Evolutionary conservation across 1,140 invertebrate species (phyloP).

Genomic region (Hesperophylax magnus): DNA sequence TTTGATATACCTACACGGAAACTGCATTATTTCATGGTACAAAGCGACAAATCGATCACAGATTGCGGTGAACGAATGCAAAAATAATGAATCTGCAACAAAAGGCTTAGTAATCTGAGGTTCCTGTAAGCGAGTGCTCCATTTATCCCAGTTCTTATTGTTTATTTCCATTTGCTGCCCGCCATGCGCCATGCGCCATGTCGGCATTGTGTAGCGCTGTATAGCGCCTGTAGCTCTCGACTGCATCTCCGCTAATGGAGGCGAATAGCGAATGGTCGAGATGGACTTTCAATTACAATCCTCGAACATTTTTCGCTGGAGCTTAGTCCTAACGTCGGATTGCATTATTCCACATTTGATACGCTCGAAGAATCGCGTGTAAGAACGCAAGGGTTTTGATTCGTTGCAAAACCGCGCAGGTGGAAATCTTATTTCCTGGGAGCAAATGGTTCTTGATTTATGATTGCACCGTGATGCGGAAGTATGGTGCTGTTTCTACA

Average conservation of each 20-base stretch:
- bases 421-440: too few relatives aligned
- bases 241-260: conserved; percentile 1
- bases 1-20: too few relatives aligned
- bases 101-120: too few relatives aligned
- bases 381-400: background rate
- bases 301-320: background rate
- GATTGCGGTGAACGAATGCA: background rate
- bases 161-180: background rate
- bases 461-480: too few relatives aligned
- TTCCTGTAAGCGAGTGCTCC: too few relatives aligned
- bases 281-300: conserved; percentile 12
- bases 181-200: background rate
- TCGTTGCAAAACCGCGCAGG: background rate
- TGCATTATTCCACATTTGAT: background rate
- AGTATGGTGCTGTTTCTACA: too few relatives aligned
- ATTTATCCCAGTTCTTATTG: background rate
- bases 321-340: conserved; percentile 3
- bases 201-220: too few relatives aligned
- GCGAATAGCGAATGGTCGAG: background rate
- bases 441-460: too few relatives aligned
- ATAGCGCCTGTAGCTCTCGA: background rate
- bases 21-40: too few relatives aligned
- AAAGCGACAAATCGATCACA: too few relatives aligned
- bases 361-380: conserved; percentile 8
- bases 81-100: too few relatives aligned